Evolutionary conservation across 2,113 vertebrate species (phyloP).

Genomic region (Raphicerus campestris): DNA sequence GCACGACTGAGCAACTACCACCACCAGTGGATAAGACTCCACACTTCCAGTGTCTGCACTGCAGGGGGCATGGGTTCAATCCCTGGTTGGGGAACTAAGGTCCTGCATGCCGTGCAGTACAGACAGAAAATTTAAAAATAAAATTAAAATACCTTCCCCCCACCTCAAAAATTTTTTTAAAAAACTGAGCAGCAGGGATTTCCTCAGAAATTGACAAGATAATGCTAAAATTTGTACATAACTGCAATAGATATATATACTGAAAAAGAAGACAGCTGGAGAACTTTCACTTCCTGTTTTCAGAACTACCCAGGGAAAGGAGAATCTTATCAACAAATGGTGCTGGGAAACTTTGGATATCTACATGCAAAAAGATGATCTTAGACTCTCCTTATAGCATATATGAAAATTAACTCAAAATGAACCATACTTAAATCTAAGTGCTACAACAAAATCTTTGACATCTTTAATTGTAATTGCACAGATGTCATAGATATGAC

Average conservation of each 20-base stretch:
- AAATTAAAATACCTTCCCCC: neutral
- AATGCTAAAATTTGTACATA: neutral
- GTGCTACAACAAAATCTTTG: neutral
- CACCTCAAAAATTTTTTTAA: neutral
- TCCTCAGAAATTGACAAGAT: neutral
- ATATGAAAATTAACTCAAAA: neutral
- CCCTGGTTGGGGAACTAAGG: neutral
- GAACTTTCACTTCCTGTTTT: neutral
- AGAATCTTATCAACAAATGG: neutral
- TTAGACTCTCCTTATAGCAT: neutral
- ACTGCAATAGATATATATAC: neutral
- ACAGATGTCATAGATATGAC: neutral
- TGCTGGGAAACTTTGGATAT: neutral
- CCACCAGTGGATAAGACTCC: neutral
- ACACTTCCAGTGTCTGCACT: neutral
- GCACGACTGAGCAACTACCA: neutral
- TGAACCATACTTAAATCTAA: neutral
- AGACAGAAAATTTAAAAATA: neutral
- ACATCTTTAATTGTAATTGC: neutral
- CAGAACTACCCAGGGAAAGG: neutral
- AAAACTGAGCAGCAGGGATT: neutral
- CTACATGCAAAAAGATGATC: neutral
- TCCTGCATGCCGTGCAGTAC: fast-evolving
- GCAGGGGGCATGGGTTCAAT: neutral
- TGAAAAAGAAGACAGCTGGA: neutral